Percentiles rank a stretch among this genome's conserved stretches.
These are phyloP conservation scores for Euspilapteryx auroguttella DNA, from an alignment of 2,888 invertebrate species.

Conservation along the genomic window DNA sequence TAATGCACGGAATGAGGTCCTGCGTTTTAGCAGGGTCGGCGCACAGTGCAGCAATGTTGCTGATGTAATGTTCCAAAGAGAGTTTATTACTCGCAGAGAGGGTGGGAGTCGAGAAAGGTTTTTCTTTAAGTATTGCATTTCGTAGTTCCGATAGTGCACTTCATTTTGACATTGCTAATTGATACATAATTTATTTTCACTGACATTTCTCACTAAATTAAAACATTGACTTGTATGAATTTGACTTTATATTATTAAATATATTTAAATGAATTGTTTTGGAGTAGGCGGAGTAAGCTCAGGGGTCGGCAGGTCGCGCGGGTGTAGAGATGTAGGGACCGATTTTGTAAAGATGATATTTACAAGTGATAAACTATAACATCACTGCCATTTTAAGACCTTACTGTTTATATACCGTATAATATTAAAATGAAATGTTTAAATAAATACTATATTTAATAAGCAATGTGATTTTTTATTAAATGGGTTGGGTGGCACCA, in stretches of 20 bases:
- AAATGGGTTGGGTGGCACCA: no score
- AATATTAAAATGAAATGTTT: conserved; percentile 35
- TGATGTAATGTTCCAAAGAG: conserved; percentile 56
- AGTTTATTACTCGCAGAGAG: conserved; percentile 39
- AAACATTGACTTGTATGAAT: no score
- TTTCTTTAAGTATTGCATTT: conserved; percentile 8
- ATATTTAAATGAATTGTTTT: no score
- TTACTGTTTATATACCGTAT: conserved; percentile 52
- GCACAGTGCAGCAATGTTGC: no score
- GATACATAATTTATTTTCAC: conserved; percentile 15
- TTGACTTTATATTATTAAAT: no score
- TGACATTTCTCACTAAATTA: no score
- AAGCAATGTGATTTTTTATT: no score
- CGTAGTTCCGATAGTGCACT: conserved; percentile 13
- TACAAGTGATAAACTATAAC: conserved; percentile 29
- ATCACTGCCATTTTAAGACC: conserved; percentile 61
- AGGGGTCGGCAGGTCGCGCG: no score
- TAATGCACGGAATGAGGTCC: conserved; percentile 42
- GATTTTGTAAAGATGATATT: conserved; percentile 35
- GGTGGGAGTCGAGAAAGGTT: no score
- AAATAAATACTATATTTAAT: background rate
- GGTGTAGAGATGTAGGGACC: no score
- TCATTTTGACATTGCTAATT: conserved; percentile 21
- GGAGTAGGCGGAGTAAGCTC: conserved; percentile 26
- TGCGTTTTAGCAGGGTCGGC: conserved; percentile 52